phyloP scores from a whole-genome alignment of 2,113 vertebrate genomes.

The Phalacrocorax carbo region DNA sequence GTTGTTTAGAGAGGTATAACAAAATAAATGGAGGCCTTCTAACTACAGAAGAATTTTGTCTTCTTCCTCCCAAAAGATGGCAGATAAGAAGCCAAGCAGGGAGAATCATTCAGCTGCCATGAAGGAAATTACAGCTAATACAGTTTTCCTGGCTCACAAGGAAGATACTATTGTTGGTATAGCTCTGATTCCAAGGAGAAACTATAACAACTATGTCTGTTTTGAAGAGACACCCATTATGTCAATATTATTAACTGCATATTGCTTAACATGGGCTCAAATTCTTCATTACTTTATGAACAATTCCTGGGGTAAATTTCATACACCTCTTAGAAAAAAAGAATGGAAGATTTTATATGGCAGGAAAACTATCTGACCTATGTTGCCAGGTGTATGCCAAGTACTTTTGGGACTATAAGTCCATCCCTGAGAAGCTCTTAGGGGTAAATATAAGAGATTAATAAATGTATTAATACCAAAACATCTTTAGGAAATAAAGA shows the following conservation, averaged over 20 bases:
- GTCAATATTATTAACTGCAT: neutral
- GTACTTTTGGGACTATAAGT: neutral
- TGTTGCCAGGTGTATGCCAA: neutral
- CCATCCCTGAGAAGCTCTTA: neutral
- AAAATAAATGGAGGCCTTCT: neutral
- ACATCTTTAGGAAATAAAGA: neutral
- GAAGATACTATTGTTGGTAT: neutral
- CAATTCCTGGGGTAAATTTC: neutral
- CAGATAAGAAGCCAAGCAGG: neutral
- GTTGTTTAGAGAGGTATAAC: neutral
- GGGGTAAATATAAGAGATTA: neutral
- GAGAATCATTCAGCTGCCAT: neutral
- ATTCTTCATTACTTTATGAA: neutral
- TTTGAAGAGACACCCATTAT: neutral
- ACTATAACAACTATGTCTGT: neutral
- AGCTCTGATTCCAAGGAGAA: neutral
- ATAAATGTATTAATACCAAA: neutral
- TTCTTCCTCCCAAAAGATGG: neutral
- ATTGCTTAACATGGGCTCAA: neutral
- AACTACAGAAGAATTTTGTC: neutral
- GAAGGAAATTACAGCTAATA: neutral
- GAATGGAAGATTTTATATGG: neutral
- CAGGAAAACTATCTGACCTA: neutral
- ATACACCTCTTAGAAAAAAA: neutral
- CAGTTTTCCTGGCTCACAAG: neutral